Conservation (phyloP, 2,888 invertebrate species). For the Limnephilus auricula region DNA sequence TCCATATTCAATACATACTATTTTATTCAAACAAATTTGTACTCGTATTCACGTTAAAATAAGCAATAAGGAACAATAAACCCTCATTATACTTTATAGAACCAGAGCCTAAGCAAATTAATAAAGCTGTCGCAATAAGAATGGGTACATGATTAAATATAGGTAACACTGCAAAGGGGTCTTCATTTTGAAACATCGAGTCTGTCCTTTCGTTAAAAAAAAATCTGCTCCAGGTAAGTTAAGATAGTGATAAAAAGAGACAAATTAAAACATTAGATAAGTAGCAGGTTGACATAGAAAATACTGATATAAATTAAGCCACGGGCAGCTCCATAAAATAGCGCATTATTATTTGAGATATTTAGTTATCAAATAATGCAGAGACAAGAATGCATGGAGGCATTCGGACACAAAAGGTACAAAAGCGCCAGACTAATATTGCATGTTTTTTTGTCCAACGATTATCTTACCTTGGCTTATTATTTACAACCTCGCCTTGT, state of each 20-base stretch:
- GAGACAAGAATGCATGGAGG: neutral
- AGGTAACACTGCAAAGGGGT: neutral
- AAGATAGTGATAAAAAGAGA: neutral
- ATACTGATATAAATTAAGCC: neutral
- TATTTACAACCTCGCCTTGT: conserved; percentile 32
- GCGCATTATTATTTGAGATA: neutral
- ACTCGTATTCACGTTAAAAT: neutral
- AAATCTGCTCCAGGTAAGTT: neutral
- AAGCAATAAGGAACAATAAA: neutral
- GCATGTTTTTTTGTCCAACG: conserved; percentile 35
- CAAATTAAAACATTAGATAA: neutral
- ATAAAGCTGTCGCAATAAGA: neutral
- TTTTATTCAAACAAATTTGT: neutral
- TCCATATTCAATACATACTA: neutral
- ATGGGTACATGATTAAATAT: neutral
- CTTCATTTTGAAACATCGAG: neutral
- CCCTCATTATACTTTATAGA: neutral
- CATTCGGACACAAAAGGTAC: conserved; percentile 7
- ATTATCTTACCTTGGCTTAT: conserved; percentile 32
- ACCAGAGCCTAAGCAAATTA: neutral
- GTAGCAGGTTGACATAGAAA: neutral
- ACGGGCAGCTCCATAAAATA: neutral
- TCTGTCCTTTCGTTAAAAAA: neutral
- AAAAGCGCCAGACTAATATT: conserved; percentile 36
- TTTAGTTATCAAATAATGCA: neutral